Evolutionary conservation across 1,140 invertebrate genomes (phyloP), one percentile per base, ranked within the genome.

Genomic region (Euwallacea fornicatus): DNA sequence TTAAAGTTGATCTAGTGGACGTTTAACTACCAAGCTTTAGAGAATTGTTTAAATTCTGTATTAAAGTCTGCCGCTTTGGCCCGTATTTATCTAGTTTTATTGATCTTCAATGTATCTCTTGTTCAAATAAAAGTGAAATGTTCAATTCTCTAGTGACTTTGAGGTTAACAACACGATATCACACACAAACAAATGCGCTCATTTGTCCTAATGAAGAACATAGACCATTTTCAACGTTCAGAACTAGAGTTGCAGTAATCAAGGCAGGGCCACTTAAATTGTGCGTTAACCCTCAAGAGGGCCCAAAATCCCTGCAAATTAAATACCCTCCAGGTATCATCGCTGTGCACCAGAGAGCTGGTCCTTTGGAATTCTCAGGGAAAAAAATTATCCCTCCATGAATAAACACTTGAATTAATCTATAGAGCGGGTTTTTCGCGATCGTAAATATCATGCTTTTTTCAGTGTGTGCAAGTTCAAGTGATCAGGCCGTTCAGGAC

Each of bases 401-500:
- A 13, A 50, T 11, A 6, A 50, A 11, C 7, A 50, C 9, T 6
- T 10, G 2, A 10, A 10, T 50, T 50, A 50, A 0, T 50, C 21
- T 33, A 33, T 33, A 33, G 4, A 33, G 21, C 21, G 4, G 46
- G 46, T 13, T 13, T 50, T 50, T 50, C 7, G 46, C 9, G 7
- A 2, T 11, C 46, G 46, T 50, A 50, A 56, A 13, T 11, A 42
- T 60, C 1, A 60, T 41, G 42, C 74, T 74, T 69, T 10, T 75
- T 75, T 44, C 69, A 76, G 75, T 65, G 58, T 62, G 63, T 73
- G 55, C 62, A 72, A 43, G 53, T 76, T 70, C 58, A 70, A 66
- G 73, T 66, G 50, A 62, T 66, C 11, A 56, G 73, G 44, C 61
- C 72, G 9, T 76, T 74, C 66, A 72, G 75, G 66, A 73, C 73